Evolutionary conservation across 2,113 vertebrate genomes (phyloP), one percentile per base, ranked within the genome.

Genomic region (Triplophysa tibetana): DNA sequence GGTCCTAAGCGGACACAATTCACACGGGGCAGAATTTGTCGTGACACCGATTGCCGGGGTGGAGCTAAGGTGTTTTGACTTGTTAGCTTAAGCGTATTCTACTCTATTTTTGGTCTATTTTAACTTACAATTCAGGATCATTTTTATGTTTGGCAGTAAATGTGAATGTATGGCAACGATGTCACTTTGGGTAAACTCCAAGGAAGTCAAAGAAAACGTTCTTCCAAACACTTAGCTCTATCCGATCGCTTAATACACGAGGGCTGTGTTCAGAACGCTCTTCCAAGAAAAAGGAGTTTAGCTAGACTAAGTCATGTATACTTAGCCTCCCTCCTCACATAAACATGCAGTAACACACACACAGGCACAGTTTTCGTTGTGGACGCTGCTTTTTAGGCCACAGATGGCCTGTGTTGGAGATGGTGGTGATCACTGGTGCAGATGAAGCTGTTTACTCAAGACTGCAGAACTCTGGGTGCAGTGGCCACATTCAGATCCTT

Each of bases 381-480:
- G 17, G 48, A 64, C 11, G 72, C 24, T 78, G 69, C 78, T 48
- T 48, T 78, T 67, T 73, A 58, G 66, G 69, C 63, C 62, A 75
- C 54, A 74, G 43, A 70, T 64, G 29, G 60, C 50, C 67, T 61
- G 62, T 52, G 29, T 82, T 43, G 29, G 45, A 79, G 75, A 12
- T 66, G 56, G 72, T 61, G 70, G 58, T 60, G 72, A 75, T 75
- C 26, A 48, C 72, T 75, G 72, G 56, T 74, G 29, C 70, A 62
- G 80, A 84, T 70, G 85, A 66, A 88, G 81, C 82, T 88, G 89
- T 92, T 92, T 90, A 88, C 86, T 77, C 80, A 87, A 81, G 85
- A 86, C 86, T 85, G 68, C 85, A 85, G 62, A 85, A 82, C 83
- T 85, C 81, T 89, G 83, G 88, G 83, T 83, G 77, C 68, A 84